Conservation (phyloP, 2,113 vertebrate species). For the Dolichotis patagonum region DNA sequence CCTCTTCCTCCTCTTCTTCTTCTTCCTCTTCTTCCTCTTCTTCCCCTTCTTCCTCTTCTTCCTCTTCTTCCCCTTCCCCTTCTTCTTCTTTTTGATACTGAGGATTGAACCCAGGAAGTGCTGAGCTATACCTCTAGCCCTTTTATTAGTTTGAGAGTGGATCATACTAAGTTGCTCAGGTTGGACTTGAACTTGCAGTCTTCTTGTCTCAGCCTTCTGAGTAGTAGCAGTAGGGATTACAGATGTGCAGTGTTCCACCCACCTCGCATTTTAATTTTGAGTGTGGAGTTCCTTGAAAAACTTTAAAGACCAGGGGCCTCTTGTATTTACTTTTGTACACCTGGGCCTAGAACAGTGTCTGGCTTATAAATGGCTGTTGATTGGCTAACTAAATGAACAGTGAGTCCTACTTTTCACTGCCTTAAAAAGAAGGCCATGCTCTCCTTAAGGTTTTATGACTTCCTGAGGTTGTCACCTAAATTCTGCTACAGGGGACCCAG, state of each 20-base stretch:
- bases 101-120: background rate
- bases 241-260: background rate
- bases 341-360: background rate
- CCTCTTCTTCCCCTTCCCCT: too few species aligned
- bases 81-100: background rate
- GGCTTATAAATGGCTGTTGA: background rate
- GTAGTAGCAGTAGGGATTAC: background rate
- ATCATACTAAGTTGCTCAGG: background rate
- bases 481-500: background rate
- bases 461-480: background rate
- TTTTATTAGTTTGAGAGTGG: background rate
- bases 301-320: background rate
- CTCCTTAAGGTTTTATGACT: background rate
- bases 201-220: background rate
- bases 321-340: conserved; percentile 13
- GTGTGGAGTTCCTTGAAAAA: conserved; percentile 16
- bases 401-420: background rate
- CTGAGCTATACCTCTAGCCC: background rate
- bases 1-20: too few species aligned
- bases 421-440: background rate
- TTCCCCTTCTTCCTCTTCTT: too few species aligned
- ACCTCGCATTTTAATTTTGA: background rate
- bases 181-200: background rate
- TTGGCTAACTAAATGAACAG: conserved; percentile 9
- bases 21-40: too few species aligned